These are phyloP conservation scores for Nephrotoma appendiculata DNA, from an alignment of 2,888 invertebrate genomes.

Conservation along the genomic window DNA sequence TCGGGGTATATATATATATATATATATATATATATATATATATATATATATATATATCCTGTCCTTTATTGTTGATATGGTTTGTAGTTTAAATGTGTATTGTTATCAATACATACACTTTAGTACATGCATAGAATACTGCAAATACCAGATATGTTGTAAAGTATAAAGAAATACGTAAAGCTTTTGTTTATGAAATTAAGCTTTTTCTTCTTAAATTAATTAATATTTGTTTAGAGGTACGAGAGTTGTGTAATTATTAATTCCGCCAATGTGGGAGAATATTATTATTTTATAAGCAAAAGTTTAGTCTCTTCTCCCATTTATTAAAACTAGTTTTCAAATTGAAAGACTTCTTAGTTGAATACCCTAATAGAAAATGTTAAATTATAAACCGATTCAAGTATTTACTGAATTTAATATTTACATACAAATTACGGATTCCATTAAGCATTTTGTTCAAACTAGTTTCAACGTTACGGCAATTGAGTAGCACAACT, in stretches of 20 bases:
- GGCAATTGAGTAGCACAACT: no score
- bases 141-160: background rate
- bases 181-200: background rate
- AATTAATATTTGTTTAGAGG: background rate
- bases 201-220: background rate
- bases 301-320: no score
- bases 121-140: background rate
- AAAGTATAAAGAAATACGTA: background rate
- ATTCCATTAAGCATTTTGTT: no score
- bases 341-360: no score
- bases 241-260: background rate
- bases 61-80: background rate
- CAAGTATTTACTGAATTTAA: no score
- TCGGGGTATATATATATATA: background rate
- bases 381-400: no score
- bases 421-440: no score
- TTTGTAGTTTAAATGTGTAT: background rate
- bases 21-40: background rate
- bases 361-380: no score
- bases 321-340: no score
- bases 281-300: no score
- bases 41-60: background rate
- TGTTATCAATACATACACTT: background rate
- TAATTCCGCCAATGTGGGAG: background rate
- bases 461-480: no score